Evolutionary conservation across 1,140 invertebrate genomes (phyloP), one percentile per base, ranked within the genome.

Genomic region (Cotesia typhae): DNA sequence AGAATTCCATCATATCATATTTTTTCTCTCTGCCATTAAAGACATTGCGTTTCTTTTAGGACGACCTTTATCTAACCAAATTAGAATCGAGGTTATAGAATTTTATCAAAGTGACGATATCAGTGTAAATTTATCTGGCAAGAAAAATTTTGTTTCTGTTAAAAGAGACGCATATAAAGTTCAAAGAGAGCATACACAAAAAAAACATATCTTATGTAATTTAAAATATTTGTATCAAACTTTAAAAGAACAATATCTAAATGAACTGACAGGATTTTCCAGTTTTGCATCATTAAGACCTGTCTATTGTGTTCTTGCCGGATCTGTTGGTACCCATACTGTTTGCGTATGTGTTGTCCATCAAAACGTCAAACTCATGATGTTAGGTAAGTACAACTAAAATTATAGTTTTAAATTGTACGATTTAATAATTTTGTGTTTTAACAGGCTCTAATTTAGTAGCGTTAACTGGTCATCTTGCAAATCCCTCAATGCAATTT

Each of bases 341-440:
- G 66, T 73, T 9, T 73, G 71, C 41, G 70, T 71, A 10, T 71
- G 70, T 52, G n/a, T 35, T n/a, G 47, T 36, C 35, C 59, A 71
- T 64, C 36, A 73, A 64, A 73, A 73, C 61, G 55, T 73, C 36
- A 61, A 73, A 37, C 51, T 73, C 2, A 68, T 73, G 71, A 12
- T 72, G 4, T 53, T 37, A 60, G 68, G 68, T 70, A 70, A 70
- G 35, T 41, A 38, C 38, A 41, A 41, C 38, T 41, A 41, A 41
- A 41, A 41, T 59, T 59, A 60, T 55, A 60, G 35, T 59, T 55
- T 20, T 14, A 35, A 37, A 17, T 36, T 66, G 37, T 66, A 3
- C 41, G 36, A 37, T 14, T 55, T 55, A 20, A 66, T 10, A 10
- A 36, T 47, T 66, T 66, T 17, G 47, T 17, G 14, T 37, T 41